phyloP scores from a whole-genome alignment of 2,888 invertebrate genomes.

The Drosophila hamatofila region DNA sequence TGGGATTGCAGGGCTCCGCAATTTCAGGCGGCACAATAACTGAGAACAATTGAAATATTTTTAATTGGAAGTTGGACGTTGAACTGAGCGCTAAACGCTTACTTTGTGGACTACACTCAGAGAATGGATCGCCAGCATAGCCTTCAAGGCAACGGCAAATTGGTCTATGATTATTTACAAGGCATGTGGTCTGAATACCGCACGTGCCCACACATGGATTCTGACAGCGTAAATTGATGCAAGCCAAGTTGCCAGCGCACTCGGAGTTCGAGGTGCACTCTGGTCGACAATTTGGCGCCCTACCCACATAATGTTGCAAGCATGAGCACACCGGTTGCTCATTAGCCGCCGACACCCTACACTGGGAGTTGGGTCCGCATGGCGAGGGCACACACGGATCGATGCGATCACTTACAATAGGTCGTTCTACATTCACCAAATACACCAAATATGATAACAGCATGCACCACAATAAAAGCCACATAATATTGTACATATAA shows the following conservation, averaged over 20 bases:
- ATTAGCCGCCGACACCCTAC: slow-evolving; percentile 88
- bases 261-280: slow-evolving; percentile 94
- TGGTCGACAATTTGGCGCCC: slow-evolving; percentile 94
- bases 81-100: slow-evolving; percentile 78
- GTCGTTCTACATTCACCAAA: slow-evolving; percentile 74
- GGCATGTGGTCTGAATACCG: slow-evolving; percentile 91
- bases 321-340: slow-evolving; percentile 93
- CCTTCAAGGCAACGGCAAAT: slow-evolving; percentile 92
- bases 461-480: slow-evolving; percentile 75
- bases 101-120: slow-evolving; percentile 89
- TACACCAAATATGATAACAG: slow-evolving; percentile 62
- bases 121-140: slow-evolving; percentile 94
- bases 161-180: slow-evolving; percentile 93
- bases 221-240: slow-evolving; percentile 92
- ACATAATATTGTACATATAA: slow-evolving; percentile 68
- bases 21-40: slow-evolving; percentile 86
- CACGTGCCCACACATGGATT: slow-evolving; percentile 95
- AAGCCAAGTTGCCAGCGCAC: slow-evolving; percentile 93
- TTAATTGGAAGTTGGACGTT: background rate
- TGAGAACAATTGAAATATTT: slow-evolving; percentile 45
- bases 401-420: slow-evolving; percentile 82
- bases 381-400: slow-evolving; percentile 94
- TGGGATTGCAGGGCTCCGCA: slow-evolving; percentile 92
- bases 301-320: slow-evolving; percentile 91
- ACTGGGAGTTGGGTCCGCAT: slow-evolving; percentile 94